Conservation (phyloP, 2,888 invertebrate genomes). For the Spodoptera exigua region DNA sequence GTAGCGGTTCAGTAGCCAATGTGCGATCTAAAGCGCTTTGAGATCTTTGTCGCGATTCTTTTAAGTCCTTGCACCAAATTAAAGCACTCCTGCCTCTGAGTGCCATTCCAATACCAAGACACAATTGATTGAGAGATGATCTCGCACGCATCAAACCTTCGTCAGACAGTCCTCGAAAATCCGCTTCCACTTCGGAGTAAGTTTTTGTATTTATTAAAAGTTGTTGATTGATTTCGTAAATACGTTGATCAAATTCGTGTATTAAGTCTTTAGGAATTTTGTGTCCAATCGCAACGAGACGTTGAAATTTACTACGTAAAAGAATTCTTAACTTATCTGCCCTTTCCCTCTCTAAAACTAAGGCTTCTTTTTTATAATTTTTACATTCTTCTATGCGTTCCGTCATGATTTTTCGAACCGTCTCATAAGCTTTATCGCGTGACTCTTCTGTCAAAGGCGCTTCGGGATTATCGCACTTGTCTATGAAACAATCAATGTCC, state of each 20-base stretch:
- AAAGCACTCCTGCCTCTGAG: constrained; percentile 61
- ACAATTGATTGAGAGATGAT: constrained; percentile 73
- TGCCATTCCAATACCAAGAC: constrained; percentile 61
- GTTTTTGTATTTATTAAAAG: constrained; percentile 77
- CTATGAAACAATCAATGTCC: constrained; percentile 70
- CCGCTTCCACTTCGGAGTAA: constrained; percentile 73
- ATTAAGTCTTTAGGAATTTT: constrained; percentile 73
- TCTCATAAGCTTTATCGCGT: constrained; percentile 64
- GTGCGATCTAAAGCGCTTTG: constrained; percentile 45
- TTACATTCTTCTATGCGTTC: constrained; percentile 64
- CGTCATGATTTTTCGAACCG: constrained; percentile 60
- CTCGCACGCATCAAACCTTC: constrained; percentile 65
- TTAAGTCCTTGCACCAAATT: constrained; percentile 54
- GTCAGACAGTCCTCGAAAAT: constrained; percentile 71
- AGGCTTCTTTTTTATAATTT: constrained; percentile 70
- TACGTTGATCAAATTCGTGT: constrained; percentile 77
- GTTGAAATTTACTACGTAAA: constrained; percentile 75
- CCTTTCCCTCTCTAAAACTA: constrained; percentile 73
- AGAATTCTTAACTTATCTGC: constrained; percentile 70
- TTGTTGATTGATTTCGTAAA: constrained; percentile 81
- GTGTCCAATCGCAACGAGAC: constrained; percentile 70
- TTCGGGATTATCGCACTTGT: constrained; percentile 44
- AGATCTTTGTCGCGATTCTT: constrained; percentile 46
- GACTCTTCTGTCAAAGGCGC: constrained; percentile 46
- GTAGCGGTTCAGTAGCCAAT: constrained; percentile 30